These are phyloP conservation scores for Nycticryphes semicollaris DNA, from an alignment of 2,113 vertebrate genomes.

Conservation along the genomic window DNA sequence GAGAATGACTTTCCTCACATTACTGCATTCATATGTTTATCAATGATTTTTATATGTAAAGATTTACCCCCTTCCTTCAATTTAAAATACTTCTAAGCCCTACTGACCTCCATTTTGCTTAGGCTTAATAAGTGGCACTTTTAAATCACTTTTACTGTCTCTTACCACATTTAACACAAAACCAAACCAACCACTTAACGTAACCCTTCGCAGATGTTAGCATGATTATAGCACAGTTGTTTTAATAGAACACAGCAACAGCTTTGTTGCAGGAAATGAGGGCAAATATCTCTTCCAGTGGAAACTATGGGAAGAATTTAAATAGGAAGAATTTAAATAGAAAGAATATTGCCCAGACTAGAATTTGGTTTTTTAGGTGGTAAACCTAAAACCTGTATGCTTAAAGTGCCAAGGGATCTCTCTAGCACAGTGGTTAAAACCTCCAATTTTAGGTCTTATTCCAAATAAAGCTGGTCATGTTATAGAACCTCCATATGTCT, in stretches of 20 bases:
- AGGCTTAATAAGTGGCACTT: neutral
- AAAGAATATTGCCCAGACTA: neutral
- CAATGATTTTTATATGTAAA: neutral
- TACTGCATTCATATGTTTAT: neutral
- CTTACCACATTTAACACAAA: neutral
- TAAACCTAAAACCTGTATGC: neutral
- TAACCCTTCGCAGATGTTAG: slow-evolving; percentile 18
- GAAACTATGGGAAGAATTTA: slow-evolving; percentile 54
- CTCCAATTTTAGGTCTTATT: neutral
- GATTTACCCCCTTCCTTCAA: neutral
- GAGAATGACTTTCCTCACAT: neutral
- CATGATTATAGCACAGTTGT: neutral
- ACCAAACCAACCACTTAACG: neutral
- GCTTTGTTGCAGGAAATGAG: slow-evolving; percentile 51
- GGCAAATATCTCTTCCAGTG: slow-evolving; percentile 4
- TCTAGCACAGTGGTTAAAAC: neutral
- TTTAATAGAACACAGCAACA: slow-evolving; percentile 19
- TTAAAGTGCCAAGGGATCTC: neutral
- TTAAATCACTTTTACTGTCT: neutral
- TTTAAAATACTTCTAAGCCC: neutral
- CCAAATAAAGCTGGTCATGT: neutral
- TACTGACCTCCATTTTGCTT: neutral
- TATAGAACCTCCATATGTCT: neutral
- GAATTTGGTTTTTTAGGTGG: neutral
- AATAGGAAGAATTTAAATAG: slow-evolving; percentile 38